Percentiles rank a stretch among this genome's conserved stretches.
Evolutionary conservation across 2,113 vertebrate genomes (phyloP).

Genomic region (Nothocercus nigrocapillus): DNA sequence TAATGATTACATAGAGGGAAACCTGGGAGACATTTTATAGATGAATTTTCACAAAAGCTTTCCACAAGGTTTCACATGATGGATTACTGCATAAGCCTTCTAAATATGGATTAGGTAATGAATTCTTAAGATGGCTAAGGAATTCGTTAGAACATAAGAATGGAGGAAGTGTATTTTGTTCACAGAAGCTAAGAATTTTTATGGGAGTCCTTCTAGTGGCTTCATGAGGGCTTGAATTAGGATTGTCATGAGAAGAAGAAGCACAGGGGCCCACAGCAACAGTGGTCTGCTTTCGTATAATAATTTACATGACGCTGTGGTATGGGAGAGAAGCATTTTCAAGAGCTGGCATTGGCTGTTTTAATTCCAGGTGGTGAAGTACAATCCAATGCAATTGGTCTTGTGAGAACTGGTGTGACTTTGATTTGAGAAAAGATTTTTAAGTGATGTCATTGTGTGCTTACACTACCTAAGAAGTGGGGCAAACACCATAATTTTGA

Average conservation of each 20-base stretch:
- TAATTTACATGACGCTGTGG: background rate
- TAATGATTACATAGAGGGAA: background rate
- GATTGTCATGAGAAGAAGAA: background rate
- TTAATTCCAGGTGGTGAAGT: background rate
- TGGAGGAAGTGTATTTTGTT: background rate
- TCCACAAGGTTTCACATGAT: slow-evolving; percentile 48
- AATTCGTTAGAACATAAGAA: slow-evolving; percentile 46
- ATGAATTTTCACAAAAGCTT: slow-evolving; percentile 45
- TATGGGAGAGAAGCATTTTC: background rate
- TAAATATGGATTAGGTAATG: slow-evolving; percentile 55
- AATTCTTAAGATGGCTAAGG: slow-evolving; percentile 28
- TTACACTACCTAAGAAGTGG: background rate
- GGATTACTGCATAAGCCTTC: slow-evolving; percentile 45
- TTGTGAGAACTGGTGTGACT: background rate
- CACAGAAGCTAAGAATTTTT: background rate
- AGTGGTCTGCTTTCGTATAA: background rate
- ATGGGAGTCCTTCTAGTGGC: background rate
- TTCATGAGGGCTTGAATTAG: background rate
- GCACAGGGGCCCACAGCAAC: background rate
- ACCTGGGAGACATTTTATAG: slow-evolving; percentile 22
- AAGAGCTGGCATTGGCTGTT: background rate
- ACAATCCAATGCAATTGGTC: background rate
- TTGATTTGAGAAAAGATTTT: background rate
- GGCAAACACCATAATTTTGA: background rate
- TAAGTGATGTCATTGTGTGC: background rate